A percentile compares a stretch with the other conserved stretches of the same genome.
These are phyloP conservation scores for Xenus cinereus DNA, from an alignment of 2,113 vertebrate species.

Conservation along the genomic window DNA sequence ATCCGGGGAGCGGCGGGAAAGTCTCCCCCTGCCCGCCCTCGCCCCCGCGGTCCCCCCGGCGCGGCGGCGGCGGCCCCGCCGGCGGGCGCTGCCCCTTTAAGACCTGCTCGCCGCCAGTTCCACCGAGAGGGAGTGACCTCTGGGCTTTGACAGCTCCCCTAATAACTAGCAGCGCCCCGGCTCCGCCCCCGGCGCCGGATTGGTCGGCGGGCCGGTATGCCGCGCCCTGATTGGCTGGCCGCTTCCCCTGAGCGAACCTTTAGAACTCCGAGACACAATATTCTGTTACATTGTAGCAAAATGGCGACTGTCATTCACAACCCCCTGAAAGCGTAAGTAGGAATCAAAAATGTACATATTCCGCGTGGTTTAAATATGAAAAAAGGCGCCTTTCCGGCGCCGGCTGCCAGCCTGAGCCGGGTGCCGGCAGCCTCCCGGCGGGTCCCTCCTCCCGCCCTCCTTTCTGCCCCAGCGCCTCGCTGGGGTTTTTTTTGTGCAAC, in stretches of 20 bases:
- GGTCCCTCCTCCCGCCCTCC: slow-evolving; percentile 56
- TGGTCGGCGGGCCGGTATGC: slow-evolving; percentile 81
- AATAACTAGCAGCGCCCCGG: slow-evolving; percentile 84
- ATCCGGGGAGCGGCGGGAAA: neutral
- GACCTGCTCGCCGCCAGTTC: slow-evolving; percentile 73
- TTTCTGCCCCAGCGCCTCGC: slow-evolving; percentile 63
- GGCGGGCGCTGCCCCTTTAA: slow-evolving; percentile 73
- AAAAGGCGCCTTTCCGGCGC: slow-evolving; percentile 79
- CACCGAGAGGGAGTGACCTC: slow-evolving; percentile 92
- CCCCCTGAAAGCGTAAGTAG: slow-evolving; percentile 99
- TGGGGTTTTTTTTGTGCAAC: slow-evolving; percentile 29
- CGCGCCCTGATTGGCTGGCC: slow-evolving; percentile 79
- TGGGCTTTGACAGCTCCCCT: slow-evolving; percentile 97
- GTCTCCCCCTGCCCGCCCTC: neutral
- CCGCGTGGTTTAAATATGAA: slow-evolving; percentile 83
- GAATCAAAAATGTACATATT: slow-evolving; percentile 82
- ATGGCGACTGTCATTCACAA: slow-evolving; percentile 99
- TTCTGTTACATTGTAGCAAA: slow-evolving; percentile 99
- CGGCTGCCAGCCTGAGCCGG: slow-evolving; percentile 51
- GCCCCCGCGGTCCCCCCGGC: neutral
- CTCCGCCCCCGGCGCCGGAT: slow-evolving; percentile 79
- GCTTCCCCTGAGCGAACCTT: slow-evolving; percentile 85
- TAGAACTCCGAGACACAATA: slow-evolving; percentile 91
- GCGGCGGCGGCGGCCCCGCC: neutral
- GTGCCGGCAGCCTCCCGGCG: slow-evolving; percentile 58